Base-by-base conservation (phyloP, 2,113 vertebrate genomes). In the Geothlypis trichas region DNA sequence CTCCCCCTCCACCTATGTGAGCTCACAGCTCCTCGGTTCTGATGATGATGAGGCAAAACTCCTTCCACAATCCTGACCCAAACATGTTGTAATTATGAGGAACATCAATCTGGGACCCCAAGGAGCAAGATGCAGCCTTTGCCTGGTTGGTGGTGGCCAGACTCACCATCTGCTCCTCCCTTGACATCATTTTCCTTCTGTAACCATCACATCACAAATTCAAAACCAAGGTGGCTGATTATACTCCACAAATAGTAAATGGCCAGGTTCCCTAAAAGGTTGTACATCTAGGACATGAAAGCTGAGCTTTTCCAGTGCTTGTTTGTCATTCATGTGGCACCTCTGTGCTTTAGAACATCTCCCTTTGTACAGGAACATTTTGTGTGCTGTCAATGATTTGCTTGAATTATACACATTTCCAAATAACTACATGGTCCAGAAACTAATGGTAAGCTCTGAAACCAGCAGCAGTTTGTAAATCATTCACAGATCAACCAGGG, bases 391-490 rank as follows among this genome's bases (percentile, higher is more conserved):
- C 90, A 94, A 65, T 92, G 52, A 96, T 91, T 94, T 95, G 87
- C 84, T 68, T 33, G 58, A 95, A 87, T 82, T 77, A 75, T 39
- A 75, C 72, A 51, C 55, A 57, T 87, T 89, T 94, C 84, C 91
- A 94, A 81, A 58, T 82, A 92, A 75, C 73, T 68, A 35, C 75
- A 27, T 2, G 24, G n/a, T 55, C 82, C 72, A 84, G 75, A 35
- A 77, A 67, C 24, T 96, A 88, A 92, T 20, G 31, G 75, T n/a
- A 41, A 94, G 65, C 82, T 96, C 51, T 54, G 82, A 75, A 95
- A 83, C 27, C 59, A 88, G 72, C 16, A 84, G 67, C 55, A 81
- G 72, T 86, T 91, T 95, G 92, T 93, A 96, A 96, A 97, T 93
- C 83, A 92, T 96, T 96, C 82, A 90, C 92, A 91, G 82, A 79